Base-by-base conservation (phyloP, 2,797 vertebrate species). In the Pagetopsis macropterus region DNA sequence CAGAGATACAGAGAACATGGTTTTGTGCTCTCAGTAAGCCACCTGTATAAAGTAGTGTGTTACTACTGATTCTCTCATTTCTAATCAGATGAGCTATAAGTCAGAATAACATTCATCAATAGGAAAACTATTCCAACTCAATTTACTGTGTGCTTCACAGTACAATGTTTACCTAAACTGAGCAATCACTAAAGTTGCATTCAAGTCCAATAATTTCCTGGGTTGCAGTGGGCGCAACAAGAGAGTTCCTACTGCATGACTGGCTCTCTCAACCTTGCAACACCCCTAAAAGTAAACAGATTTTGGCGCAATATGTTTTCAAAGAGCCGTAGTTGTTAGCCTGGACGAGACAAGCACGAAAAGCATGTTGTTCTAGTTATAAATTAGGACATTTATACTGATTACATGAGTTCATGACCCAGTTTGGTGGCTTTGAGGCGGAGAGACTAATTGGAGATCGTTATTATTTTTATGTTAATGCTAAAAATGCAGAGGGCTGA, bases 381-480 rank as follows among this genome's bases (percentile, higher is more conserved):
- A 78, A 87, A 88, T 85, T 70, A 71, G 49, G 46, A 78, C 76
- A 87, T 88, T 76, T 79, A 76, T 67, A 66, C 58, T n/a, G 54
- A 85, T 88, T 87, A 88, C 75, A 76, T 1, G 3, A 82, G 86
- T 84, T 89, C 83, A 76, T 79, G 85, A 87, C 87, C 77, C 54
- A 78, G 58, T 91, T 88, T 72, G 69, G 55, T 9, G 4, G 44
- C 75, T 88, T 80, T 78, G 84, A 88, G 83, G 81, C 87, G 65
- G 72, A 88, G 70, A 81, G 78, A 87, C 78, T 86, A 88, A 90
- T 89, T 91, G 76, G 71, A 78, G 70, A 82, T 87, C 65, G 51
- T 85, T 84, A 85, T 82, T 84, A 84, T 87, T 88, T 90, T 88
- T 84, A 83, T 87, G 70, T 85, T 83, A 85, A 91, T 89, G 72